phyloP scores from a whole-genome alignment of 1,140 invertebrate genomes.

The Telenomus remus region DNA sequence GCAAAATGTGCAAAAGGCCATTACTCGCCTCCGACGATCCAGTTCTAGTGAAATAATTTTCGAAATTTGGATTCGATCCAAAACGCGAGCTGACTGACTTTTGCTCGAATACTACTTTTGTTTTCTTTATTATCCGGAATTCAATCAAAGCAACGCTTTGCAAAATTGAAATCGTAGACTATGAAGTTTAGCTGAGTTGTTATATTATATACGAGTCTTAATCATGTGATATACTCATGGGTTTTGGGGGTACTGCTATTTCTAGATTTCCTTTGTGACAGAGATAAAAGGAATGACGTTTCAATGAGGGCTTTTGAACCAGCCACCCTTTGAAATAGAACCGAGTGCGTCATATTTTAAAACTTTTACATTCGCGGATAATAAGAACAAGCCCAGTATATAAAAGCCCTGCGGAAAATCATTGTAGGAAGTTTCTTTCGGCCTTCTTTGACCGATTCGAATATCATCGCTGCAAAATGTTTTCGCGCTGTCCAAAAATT shows the following conservation, averaged over 20 bases:
- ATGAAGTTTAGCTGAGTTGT: slow-evolving; percentile 6
- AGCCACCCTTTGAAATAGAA: slow-evolving; percentile 30
- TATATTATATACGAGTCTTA: slow-evolving; percentile 31
- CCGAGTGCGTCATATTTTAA: slow-evolving; percentile 37
- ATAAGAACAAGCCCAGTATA: slow-evolving; percentile 48
- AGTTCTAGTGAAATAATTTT: slow-evolving; percentile 57
- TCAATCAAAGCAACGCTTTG: slow-evolving; percentile 21
- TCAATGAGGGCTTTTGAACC: slow-evolving; percentile 48
- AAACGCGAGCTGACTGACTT: slow-evolving; percentile 31
- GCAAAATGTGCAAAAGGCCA: neutral
- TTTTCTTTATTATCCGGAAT: slow-evolving; percentile 30
- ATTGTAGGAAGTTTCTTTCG: slow-evolving; percentile 50
- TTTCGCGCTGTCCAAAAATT: slow-evolving; percentile 9
- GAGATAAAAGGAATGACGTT: slow-evolving; percentile 36
- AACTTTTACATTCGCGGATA: slow-evolving; percentile 53
- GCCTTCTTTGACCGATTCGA: slow-evolving; percentile 7
- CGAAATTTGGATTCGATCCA: slow-evolving; percentile 39
- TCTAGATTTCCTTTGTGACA: slow-evolving; percentile 61
- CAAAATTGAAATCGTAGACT: slow-evolving; percentile 18
- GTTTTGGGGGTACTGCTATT: slow-evolving; percentile 54
- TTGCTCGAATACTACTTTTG: slow-evolving; percentile 27
- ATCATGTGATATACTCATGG: slow-evolving; percentile 42
- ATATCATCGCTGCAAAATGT: slow-evolving; percentile 11
- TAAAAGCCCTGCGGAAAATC: slow-evolving; percentile 36
- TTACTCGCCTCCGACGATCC: slow-evolving; percentile 19